Conservation (phyloP, 2,797 vertebrate genomes). For the Catostomus latipinnis region DNA sequence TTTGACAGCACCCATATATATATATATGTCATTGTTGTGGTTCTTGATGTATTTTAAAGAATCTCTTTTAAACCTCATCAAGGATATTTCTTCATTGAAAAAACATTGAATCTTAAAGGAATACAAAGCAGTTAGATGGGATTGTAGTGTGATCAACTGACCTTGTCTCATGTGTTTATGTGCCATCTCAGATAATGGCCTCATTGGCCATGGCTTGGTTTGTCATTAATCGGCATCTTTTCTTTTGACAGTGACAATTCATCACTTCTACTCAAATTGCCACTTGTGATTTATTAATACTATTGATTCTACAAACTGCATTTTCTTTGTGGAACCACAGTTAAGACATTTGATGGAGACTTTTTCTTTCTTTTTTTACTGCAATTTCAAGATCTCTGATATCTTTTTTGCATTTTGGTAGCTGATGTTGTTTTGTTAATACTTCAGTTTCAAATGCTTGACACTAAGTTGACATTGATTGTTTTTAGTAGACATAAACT, state of each 20-base stretch:
- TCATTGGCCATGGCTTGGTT: slow-evolving; percentile 43
- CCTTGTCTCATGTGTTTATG: background rate
- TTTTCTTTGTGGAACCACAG: slow-evolving; percentile 15
- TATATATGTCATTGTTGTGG: no score
- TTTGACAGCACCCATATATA: no score
- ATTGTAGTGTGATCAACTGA: background rate
- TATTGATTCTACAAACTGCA: slow-evolving; percentile 34
- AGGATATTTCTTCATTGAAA: slow-evolving; percentile 1
- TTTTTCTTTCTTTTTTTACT: background rate
- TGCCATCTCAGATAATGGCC: slow-evolving; percentile 22
- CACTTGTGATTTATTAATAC: slow-evolving; percentile 54
- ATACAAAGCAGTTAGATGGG: slow-evolving; percentile 3
- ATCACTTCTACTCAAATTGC: slow-evolving; percentile 39
- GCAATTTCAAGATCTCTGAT: slow-evolving; percentile 4
- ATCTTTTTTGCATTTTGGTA: slow-evolving; percentile 5
- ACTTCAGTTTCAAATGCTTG: slow-evolving; percentile 28
- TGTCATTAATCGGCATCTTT: slow-evolving; percentile 34
- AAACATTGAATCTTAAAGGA: background rate
- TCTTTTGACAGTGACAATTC: slow-evolving; percentile 36
- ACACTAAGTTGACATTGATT: background rate
- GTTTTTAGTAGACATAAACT: background rate
- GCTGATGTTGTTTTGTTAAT: slow-evolving; percentile 24
- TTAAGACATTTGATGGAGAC: slow-evolving; percentile 16
- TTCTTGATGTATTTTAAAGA: no score
- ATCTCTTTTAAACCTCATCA: background rate